Conservation (phyloP, 2,113 vertebrate species). For the Pampusana beccarii region DNA sequence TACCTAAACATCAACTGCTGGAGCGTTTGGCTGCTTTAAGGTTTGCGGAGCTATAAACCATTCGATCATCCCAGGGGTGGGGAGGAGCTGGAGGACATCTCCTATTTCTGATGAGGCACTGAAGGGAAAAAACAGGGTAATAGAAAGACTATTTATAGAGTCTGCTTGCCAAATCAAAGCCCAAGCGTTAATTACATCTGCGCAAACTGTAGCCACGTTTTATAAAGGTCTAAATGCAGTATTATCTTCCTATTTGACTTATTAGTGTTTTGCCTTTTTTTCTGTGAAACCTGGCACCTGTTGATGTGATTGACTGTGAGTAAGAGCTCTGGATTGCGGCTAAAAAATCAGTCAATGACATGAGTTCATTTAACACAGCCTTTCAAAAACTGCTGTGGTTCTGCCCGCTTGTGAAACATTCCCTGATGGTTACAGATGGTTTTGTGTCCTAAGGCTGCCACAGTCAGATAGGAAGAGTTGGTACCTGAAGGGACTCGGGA, state of each 20-base stretch:
- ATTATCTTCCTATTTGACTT: not conserved
- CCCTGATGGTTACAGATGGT: not conserved
- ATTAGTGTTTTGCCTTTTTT: not conserved
- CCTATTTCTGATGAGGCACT: constrained; percentile 11
- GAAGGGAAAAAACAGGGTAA: not conserved
- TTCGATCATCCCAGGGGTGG: not conserved
- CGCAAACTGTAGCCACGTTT: not conserved
- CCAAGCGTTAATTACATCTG: not conserved
- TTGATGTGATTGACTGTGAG: not conserved
- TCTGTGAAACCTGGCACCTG: not conserved
- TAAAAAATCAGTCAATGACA: not conserved
- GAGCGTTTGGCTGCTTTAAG: not conserved
- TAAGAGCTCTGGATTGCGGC: not conserved
- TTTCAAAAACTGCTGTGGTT: not conserved
- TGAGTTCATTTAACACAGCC: not conserved
- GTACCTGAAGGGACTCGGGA: not conserved
- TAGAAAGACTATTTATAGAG: constrained; percentile 10
- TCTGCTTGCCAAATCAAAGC: constrained; percentile 31
- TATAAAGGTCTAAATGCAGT: not conserved
- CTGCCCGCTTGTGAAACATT: not conserved
- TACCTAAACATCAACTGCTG: not conserved
- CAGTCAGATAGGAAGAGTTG: not conserved
- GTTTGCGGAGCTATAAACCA: constrained; percentile 28
- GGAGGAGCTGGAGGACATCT: constrained; percentile 19
- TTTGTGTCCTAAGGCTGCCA: not conserved